Conservation (phyloP, 2,797 vertebrate genomes). For the Acrossocheilus wenchowensis region DNA sequence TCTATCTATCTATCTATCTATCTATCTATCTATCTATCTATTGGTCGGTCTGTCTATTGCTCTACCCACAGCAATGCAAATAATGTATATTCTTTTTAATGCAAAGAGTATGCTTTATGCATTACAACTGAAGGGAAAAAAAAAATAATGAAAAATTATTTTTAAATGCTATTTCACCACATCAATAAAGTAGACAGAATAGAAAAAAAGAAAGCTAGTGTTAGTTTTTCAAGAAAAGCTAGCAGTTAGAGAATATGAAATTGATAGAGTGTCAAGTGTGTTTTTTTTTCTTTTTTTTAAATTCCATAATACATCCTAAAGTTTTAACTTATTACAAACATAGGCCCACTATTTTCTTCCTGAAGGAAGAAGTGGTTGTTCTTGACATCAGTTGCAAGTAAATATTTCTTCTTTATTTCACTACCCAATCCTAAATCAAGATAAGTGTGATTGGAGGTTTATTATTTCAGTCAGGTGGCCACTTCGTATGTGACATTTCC, state of each 20-base stretch:
- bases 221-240: no score
- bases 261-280: no score
- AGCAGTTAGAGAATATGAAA: no score
- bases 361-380: background rate
- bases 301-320: background rate
- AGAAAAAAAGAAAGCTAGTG: no score
- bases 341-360: background rate
- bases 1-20: no score
- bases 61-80: no score
- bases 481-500: background rate
- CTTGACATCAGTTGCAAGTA: background rate
- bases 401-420: background rate
- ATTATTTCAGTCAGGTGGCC: conserved; percentile 1
- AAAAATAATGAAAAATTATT: background rate
- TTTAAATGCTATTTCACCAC: background rate
- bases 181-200: background rate
- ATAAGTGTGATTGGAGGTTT: background rate
- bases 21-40: background rate
- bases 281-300: no score
- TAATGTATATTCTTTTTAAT: no score
- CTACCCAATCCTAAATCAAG: background rate
- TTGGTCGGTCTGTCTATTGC: background rate
- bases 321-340: background rate
- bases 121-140: no score
- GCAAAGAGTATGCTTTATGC: no score